phyloP scores from a whole-genome alignment of 37 sponge, comb jelly and placozoan genomes.

The Crambe crambe region DNA sequence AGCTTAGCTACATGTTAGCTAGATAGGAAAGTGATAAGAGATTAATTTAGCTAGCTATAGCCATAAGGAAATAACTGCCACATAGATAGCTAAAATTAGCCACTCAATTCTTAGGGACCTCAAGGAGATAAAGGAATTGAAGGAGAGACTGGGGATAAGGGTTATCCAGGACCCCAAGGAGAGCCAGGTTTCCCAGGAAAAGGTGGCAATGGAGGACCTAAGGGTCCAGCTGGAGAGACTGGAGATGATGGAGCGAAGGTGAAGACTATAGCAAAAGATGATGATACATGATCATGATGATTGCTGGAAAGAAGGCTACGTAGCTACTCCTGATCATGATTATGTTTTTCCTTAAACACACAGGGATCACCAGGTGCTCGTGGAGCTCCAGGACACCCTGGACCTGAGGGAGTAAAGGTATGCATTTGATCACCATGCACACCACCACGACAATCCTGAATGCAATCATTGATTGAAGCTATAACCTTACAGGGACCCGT shows the following conservation, averaged over 20 bases:
- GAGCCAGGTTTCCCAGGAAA: slow-evolving; percentile 50
- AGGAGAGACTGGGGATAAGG: slow-evolving; percentile 65
- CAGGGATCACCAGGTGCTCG: slow-evolving; percentile 46
- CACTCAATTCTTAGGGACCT: slow-evolving; percentile 21
- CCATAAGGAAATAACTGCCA: not conserved
- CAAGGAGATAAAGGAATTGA: slow-evolving; percentile 32
- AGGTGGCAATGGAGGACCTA: slow-evolving; percentile 47
- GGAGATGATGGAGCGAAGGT: slow-evolving; percentile 44
- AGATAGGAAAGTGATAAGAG: not conserved
- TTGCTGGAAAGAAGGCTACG: too few species aligned
- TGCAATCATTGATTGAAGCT: too few species aligned
- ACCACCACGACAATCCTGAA: too few species aligned
- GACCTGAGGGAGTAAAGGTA: slow-evolving; percentile 38
- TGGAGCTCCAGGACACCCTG: slow-evolving; percentile 53
- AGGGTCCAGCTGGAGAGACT: slow-evolving; percentile 56
- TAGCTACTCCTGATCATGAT: too few species aligned
- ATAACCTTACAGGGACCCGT: slow-evolving; percentile 32
- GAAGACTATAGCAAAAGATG: not conserved
- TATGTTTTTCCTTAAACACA: too few species aligned
- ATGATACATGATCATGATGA: too few species aligned
- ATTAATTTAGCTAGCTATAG: not conserved
- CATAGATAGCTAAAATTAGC: too few species aligned
- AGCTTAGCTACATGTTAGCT: not conserved
- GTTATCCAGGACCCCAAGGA: slow-evolving; percentile 43
- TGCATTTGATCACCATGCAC: too few species aligned